These are phyloP conservation scores for Myanophis thanlyinensis DNA, from an alignment of 2,113 vertebrate species.

Conservation along the genomic window DNA sequence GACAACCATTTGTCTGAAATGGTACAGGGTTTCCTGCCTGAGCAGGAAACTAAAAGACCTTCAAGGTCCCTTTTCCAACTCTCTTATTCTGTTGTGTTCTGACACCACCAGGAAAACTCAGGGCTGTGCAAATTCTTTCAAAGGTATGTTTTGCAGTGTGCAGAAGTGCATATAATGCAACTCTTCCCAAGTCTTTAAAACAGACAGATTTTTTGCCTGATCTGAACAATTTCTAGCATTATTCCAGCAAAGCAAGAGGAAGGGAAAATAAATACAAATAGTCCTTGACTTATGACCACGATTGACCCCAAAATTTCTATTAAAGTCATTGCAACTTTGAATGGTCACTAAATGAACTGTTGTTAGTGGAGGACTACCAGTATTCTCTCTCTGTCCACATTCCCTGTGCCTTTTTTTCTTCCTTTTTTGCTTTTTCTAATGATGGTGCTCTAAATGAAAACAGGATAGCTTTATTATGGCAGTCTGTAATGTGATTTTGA, in stretches of 20 bases:
- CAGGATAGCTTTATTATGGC: not conserved
- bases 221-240: not conserved
- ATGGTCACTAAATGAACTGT: not conserved
- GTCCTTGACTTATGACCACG: not conserved
- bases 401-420: not conserved
- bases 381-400: not conserved
- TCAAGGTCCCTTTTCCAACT: too few species aligned
- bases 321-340: not conserved
- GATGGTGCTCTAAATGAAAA: not conserved
- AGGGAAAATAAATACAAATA: not conserved
- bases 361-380: not conserved
- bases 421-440: not conserved
- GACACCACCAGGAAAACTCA: not conserved
- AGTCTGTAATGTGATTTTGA: not conserved
- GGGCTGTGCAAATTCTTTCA: not conserved
- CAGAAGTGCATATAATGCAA: not conserved
- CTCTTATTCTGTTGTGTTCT: too few species aligned
- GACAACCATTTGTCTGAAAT: too few species aligned
- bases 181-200: not conserved
- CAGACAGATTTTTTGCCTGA: not conserved
- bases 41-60: too few species aligned
- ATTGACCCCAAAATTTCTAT: not conserved
- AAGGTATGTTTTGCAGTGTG: not conserved
- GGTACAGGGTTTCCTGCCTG: too few species aligned
- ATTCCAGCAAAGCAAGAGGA: not conserved